These are phyloP conservation scores for Cassiopea andromeda DNA, from an alignment of 30 jellyfish, hydroid and myxozoan species.

Conservation along the genomic window DNA sequence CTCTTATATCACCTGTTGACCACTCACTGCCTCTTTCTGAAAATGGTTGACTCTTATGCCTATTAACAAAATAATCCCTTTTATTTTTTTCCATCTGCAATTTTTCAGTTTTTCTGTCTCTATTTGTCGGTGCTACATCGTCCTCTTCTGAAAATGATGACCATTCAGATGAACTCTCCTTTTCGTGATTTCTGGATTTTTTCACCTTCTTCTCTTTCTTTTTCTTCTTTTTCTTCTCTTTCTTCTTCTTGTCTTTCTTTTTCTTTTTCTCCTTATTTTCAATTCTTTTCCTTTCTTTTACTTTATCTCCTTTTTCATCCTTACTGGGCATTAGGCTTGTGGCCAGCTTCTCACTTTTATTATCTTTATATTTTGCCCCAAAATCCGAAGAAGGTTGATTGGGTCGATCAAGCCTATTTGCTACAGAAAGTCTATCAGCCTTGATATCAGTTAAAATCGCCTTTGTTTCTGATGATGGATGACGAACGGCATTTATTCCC, in stretches of 20 bases:
- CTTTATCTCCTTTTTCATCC: not conserved
- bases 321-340: not conserved
- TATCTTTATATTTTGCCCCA: not conserved
- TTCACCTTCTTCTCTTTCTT: conserved; percentile 8
- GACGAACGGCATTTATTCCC: too few species aligned
- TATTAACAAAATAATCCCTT: not conserved
- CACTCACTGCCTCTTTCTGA: not conserved
- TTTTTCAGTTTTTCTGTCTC: not conserved
- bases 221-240: conserved; percentile 16
- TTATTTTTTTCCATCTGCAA: not conserved
- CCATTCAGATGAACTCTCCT: conserved; percentile 56
- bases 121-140: not conserved
- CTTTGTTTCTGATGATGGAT: too few species aligned
- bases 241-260: conserved; percentile 35
- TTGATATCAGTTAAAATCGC: not conserved
- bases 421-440: not conserved
- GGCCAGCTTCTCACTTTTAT: not conserved
- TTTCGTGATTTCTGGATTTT: not conserved
- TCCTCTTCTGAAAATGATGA: conserved; percentile 40
- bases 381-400: not conserved
- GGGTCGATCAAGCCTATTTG: not conserved
- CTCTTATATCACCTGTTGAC: not conserved
- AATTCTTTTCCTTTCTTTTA: not conserved
- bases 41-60: not conserved
- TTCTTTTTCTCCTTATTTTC: conserved; percentile 1